Conservation (phyloP, 2,797 vertebrate genomes). For the Megalops cyprinoides region DNA sequence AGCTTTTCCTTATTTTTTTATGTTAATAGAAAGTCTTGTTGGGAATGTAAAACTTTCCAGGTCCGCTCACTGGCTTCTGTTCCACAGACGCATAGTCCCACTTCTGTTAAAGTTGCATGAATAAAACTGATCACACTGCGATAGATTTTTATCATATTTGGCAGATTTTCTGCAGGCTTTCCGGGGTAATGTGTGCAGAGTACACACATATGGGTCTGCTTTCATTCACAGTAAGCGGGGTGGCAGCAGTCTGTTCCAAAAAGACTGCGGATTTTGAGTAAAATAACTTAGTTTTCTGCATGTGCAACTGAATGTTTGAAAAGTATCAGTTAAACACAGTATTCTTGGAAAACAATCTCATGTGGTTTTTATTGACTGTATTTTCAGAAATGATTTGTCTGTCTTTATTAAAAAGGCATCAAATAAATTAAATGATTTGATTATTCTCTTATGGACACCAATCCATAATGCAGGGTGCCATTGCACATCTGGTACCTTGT, state of each 20-base stretch:
- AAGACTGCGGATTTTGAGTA: too few relatives aligned
- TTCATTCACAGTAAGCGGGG: not conserved
- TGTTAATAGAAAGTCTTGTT: constrained; percentile 45
- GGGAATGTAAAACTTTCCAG: constrained; percentile 58
- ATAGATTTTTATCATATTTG: not conserved
- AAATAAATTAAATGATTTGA: too few relatives aligned
- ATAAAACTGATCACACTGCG: constrained; percentile 20
- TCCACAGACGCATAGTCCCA: constrained; percentile 37
- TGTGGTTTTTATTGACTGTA: not conserved
- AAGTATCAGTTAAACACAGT: too few relatives aligned
- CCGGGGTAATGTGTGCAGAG: not conserved
- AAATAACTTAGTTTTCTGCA: too few relatives aligned
- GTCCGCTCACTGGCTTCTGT: constrained; percentile 28
- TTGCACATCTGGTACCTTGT: not conserved
- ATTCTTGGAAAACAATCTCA: not conserved
- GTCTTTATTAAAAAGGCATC: not conserved
- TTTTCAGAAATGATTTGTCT: not conserved
- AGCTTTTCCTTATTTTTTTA: constrained; percentile 56
- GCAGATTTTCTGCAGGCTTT: not conserved
- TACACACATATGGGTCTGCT: not conserved
- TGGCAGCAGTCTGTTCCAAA: not conserved
- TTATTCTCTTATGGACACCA: too few relatives aligned
- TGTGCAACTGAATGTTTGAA: too few relatives aligned
- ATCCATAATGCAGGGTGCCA: not conserved
- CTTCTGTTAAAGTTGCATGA: constrained; percentile 41